Evolutionary conservation across 2,888 invertebrate genomes (phyloP), one percentile per base, ranked within the genome.

Genomic region (Listrodromus nycthemerus): DNA sequence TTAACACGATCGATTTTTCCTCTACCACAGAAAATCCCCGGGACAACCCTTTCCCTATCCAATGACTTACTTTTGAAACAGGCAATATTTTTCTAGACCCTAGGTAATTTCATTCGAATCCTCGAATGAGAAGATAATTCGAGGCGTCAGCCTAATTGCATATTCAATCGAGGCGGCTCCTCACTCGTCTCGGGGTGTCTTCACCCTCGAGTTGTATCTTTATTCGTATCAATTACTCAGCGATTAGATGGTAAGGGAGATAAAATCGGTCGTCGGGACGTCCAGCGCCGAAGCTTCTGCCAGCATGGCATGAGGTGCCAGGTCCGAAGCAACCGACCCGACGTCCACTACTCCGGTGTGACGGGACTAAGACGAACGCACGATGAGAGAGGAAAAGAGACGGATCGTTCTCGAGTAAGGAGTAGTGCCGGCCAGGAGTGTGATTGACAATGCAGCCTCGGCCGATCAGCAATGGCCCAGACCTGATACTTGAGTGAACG

Each of bases 181-280:
- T 63, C 30, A 7, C 24, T 27, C 37, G 73, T 61, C 58, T 37
- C 61, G 45, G 13, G 24, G 73, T 73, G 58, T 55, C 70, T 41
- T 73, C 73, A 50, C 69, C 65, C 52, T 58, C 52, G 84, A 82
- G 82, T 82, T 82, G 84, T 93, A 93, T 93, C 93, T 93, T 92
- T 90, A 92, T 93, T 89, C 92, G 92, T 92, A 93, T 93, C 93
- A 93, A 93, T 93, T 93, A 93, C 93, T 93, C 92, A 89, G 90
- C 91, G 93, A 93, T 93, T 93, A 93, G 93, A 93, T 93, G 91
- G 86, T 89, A 90, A 88, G 89, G 89, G 67, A 81, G 85, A 86
- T 87, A 84, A 80, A 69, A 85, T 86, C 84, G 80, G 27, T 8
- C 21, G 48, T 55, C 82, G 41, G 50, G 37, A 52, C 75, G 77